Base-by-base conservation (phyloP, 1,140 invertebrate species). In the Nasonia longicornis region DNA sequence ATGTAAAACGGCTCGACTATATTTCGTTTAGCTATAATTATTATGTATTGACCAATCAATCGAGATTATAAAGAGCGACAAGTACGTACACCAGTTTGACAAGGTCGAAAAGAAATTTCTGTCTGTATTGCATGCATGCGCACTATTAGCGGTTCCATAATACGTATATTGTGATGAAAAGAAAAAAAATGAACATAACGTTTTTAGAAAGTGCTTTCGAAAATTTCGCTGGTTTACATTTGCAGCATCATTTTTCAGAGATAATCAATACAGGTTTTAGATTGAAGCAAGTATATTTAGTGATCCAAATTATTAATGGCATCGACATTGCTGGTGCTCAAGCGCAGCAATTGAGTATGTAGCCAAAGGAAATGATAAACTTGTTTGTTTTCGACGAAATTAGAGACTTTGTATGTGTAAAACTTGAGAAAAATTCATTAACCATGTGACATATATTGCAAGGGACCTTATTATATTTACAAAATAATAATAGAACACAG, bases 31-130 rank as follows among this genome's bases (percentile, higher is more conserved):
- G 6, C 14, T 58, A 42, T 8, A 31, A 77, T 42, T 70, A 80
- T 83, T 77, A 83, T 79, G 77, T 80, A 83, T 69, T 78, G 69
- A 81, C 48, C 52, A 77, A 70, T 35, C n/a, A 10, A 80, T 74
- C n/a, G 66, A 74, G 14, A 20, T 67, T 73, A 35, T 74, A 67
- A 80, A 42, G 7, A 20, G 29, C 29, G 7, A 38, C 48, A 58
- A 45, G 10, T 81, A 42, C 35, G 10, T 81, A 42, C 35, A 69
- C 16, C 31, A 35, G 31, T 1, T 58, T 20, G 20, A 2, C 14
- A 0, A 20, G 16, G 20, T 35, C 4, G 31, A 35, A 35, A n/a
- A 58, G 20, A 58, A 7, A 58, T 58, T 20, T 76, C 45, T 63
- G 20, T 76, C 79, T 76, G 73, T 81, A 75, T 76, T 63, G 45